These are phyloP conservation scores for Campoplex capitator DNA, from an alignment of 2,888 invertebrate genomes.

Conservation along the genomic window DNA sequence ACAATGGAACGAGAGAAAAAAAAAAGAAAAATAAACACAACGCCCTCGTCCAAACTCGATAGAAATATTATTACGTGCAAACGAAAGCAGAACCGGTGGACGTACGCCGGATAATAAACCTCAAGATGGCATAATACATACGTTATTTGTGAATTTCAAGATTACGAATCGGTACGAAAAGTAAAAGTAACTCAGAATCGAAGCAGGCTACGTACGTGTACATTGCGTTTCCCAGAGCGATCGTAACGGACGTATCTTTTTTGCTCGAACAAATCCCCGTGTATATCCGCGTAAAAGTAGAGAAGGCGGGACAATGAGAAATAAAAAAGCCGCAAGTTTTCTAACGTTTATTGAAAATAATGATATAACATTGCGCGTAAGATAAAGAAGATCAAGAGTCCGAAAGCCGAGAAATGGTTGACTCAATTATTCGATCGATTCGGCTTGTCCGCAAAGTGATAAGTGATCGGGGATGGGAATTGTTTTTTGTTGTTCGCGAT, in stretches of 20 bases:
- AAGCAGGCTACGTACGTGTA: too few species aligned
- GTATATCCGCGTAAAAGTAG: too few species aligned
- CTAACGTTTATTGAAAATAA: conserved; percentile 71
- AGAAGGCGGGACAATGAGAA: background rate
- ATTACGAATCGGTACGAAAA: background rate
- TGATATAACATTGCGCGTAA: conserved; percentile 65
- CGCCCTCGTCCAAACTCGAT: background rate
- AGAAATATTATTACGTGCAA: background rate
- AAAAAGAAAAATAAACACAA: conserved; percentile 18
- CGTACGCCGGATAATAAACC: background rate
- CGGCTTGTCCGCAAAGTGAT: conserved; percentile 4
- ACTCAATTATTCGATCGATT: conserved; percentile 30
- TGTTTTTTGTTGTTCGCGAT: background rate
- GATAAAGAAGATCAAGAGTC: conserved; percentile 53
- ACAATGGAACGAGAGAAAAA: conserved; percentile 10
- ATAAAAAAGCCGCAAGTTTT: conserved; percentile 31
- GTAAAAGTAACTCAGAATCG: background rate
- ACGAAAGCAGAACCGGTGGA: background rate
- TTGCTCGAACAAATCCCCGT: too few species aligned
- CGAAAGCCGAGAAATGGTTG: conserved; percentile 21
- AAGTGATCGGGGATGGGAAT: too few species aligned
- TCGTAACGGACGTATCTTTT: too few species aligned
- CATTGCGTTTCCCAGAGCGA: too few species aligned
- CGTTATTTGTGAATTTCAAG: background rate
- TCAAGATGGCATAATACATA: background rate